Evolutionary conservation across 2,113 vertebrate genomes (phyloP), one percentile per base, ranked within the genome.

Genomic region (Vidua macroura): DNA sequence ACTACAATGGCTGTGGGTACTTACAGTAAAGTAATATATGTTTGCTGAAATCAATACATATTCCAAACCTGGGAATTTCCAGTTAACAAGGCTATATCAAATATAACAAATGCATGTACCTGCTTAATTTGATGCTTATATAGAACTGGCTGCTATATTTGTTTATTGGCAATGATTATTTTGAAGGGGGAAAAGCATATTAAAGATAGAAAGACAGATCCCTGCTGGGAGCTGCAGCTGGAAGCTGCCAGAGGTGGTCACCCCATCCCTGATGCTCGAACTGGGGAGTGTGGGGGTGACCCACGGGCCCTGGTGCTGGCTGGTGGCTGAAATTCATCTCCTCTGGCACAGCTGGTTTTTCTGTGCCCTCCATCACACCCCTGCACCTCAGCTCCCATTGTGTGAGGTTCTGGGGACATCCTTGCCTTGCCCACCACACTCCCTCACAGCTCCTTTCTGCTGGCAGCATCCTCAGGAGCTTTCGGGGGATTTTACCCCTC

Each of bases 1-100:
- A 98, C 97, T 97, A 96, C 97, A 96, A 92, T 93, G 97, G 96
- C 95, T 97, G 93, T 63, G 94, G 97, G 97, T 98, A 98, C 96
- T 98, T 98, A 98, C 96, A 97, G 96, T 97, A 96, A 92, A 96
- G 97, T 98, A 97, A 97, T 98, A 97, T 97, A 98, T 96, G 97
- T 97, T 97, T 63, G 37, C 92, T 88, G 92, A 92, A 97, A 98
- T 98, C 98, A 88, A 98, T 98, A 97, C 86, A 80, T 91, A 94
- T 95, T 97, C 97, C 97, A 97, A 96, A 96, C 78, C 81, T 24
- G 44, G 93, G 92, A 93, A 97, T 96, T 97, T 96, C 96, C 85
- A 84, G 95, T 96, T 97, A 97, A 97, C 96, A 95, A 96, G 97
- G 91, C 92, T 80, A 73, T 93, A 94, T 89, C 92, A 90, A 94